Base-by-base conservation (phyloP, 2,113 vertebrate species). In the Larimichthys crocea region DNA sequence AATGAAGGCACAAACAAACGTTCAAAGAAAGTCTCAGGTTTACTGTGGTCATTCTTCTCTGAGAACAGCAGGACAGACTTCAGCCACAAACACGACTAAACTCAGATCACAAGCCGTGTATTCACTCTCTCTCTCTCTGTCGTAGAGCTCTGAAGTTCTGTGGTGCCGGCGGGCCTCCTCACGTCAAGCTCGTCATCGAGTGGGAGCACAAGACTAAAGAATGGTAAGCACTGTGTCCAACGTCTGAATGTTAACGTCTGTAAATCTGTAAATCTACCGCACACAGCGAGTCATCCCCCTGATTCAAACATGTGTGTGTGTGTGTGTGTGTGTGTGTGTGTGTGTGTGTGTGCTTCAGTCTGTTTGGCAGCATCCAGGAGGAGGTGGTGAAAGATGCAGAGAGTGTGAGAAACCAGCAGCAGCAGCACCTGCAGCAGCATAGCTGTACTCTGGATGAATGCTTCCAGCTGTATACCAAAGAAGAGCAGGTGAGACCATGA, bases 391-490 rank as follows among this genome's bases (percentile, higher is more conserved):
- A 95, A 84, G 98, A 98, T 0, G 95, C 95, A 0, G 98, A 97
- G 68, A 99, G 98, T 0, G 97, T 99, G 79, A 78, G 88, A 85
- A 89, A n/a, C 84, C 98, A 98, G 91, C 97, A 97, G 91, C 96
- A 97, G 79, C 96, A 92, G 0, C 98, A 99, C 24, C 94, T 96
- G 63, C 97, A 97, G 94, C 97, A 98, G 89, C 96, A 96, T 73
- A 98, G 93, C 91, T 99, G 98, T 76, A 98, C 97, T 0, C 75
- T 99, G 94, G 97, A 97, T 0, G 97, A 99, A 44, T 98, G 98
- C 91, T 98, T 99, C 75, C 97, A 98, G 92, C 96, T 99, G 48
- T 99, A 99, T 93, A 99, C 98, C 88, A 99, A 99, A 95, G 98
- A 99, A 89, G 98, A 99, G 74, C 98, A 99, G 96, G 98, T 99